Evolutionary conservation across 1,140 invertebrate species (phyloP).

Genomic region (Polyergus mexicanus): DNA sequence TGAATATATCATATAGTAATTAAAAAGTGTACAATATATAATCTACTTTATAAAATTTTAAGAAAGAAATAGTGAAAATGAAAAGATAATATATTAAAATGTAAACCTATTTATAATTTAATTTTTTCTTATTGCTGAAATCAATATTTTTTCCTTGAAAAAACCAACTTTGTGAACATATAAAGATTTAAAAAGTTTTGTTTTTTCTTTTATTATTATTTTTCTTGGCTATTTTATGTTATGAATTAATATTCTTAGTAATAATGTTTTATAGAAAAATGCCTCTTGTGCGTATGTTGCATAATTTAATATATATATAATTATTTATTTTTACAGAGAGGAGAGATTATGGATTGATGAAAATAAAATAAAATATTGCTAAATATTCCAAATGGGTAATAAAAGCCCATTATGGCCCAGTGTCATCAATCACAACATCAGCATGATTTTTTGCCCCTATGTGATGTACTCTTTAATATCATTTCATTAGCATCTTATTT

Average conservation of each 20-base stretch:
- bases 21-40: not conserved
- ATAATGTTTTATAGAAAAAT: too few species aligned
- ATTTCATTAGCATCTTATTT: constrained; percentile 96
- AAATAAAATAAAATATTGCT: constrained; percentile 71
- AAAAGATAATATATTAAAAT: not conserved
- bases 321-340: constrained; percentile 51
- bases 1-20: too few species aligned
- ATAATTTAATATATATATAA: constrained; percentile 11
- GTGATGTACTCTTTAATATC: constrained; percentile 96
- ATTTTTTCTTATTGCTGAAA: not conserved
- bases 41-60: constrained; percentile 31
- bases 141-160: not conserved
- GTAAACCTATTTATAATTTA: not conserved
- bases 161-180: not conserved
- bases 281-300: not conserved
- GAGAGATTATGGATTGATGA: constrained; percentile 33
- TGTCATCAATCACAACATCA: constrained; percentile 82
- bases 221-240: not conserved
- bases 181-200: constrained; percentile 1
- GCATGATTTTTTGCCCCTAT: constrained; percentile 93
- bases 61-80: not conserved
- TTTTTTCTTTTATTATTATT: not conserved
- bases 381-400: constrained; percentile 85
- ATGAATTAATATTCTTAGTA: not conserved
- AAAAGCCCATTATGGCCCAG: constrained; percentile 86